These are phyloP conservation scores for Platysteira castanea DNA, from an alignment of 2,113 vertebrate genomes.

Conservation along the genomic window DNA sequence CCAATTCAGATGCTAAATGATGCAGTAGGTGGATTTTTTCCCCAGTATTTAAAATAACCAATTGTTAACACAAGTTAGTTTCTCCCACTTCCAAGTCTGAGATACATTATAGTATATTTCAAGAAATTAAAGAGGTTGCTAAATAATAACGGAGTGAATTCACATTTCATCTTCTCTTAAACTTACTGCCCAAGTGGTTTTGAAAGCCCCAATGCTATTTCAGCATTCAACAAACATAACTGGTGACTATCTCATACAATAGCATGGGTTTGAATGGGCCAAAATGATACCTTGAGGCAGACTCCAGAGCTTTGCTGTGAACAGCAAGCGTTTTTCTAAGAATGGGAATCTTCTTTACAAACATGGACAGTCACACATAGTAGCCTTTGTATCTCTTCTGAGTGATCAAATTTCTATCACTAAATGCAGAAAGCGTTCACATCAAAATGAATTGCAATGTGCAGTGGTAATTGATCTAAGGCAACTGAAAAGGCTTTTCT, in stretches of 20 bases:
- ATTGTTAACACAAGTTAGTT: background rate
- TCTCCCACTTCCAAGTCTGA: conserved; percentile 15
- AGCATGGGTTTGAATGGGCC: background rate
- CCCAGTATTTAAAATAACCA: conserved; percentile 24
- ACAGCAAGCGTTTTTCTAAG: background rate
- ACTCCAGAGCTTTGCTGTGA: background rate
- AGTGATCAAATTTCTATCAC: background rate
- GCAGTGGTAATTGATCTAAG: background rate
- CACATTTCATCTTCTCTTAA: background rate
- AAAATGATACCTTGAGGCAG: background rate
- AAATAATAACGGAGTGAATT: background rate
- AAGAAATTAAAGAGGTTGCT: background rate
- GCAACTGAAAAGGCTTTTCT: background rate
- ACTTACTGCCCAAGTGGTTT: background rate
- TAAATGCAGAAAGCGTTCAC: background rate
- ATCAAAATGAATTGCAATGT: background rate
- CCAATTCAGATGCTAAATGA: conserved; percentile 15
- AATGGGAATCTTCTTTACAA: background rate
- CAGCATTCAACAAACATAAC: background rate
- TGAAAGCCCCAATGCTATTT: background rate
- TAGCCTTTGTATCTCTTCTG: background rate
- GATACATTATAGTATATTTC: background rate
- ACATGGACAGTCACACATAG: background rate
- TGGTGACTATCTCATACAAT: background rate
- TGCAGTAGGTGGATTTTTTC: background rate